These are phyloP conservation scores for Tapirus terrestris DNA, from an alignment of 2,113 vertebrate species.

Conservation along the genomic window DNA sequence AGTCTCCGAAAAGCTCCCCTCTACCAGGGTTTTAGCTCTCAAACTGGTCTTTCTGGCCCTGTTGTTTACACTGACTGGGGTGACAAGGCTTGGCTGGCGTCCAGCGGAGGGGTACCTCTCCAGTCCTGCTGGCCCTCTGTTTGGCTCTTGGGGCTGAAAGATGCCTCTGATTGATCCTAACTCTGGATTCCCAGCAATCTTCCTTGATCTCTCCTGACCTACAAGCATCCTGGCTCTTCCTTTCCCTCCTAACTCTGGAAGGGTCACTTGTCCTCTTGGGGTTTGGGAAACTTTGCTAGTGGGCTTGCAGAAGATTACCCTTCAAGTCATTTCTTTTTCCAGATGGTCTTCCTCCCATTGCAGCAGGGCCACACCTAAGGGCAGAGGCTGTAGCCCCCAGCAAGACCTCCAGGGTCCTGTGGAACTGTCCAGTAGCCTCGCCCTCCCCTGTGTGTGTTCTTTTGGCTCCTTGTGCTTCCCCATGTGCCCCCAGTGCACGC, in stretches of 20 bases:
- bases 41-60: neutral
- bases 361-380: neutral
- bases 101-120: no score
- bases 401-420: neutral
- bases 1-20: neutral
- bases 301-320: neutral
- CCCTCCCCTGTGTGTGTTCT: neutral
- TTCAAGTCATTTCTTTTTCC: neutral
- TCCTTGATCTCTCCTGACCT: neutral
- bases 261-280: neutral
- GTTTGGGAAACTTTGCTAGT: neutral
- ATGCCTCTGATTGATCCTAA: fast-evolving
- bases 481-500: fast-evolving
- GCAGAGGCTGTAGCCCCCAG: neutral
- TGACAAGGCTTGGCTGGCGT: neutral
- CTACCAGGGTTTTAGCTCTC: neutral
- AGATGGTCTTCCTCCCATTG: neutral
- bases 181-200: neutral
- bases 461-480: neutral
- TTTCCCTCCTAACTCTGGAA: neutral
- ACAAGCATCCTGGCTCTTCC: neutral
- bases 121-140: fast-evolving
- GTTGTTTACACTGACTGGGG: neutral
- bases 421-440: fast-evolving
- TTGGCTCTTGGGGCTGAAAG: neutral